Evolutionary conservation across 1,140 invertebrate genomes (phyloP).

Genomic region (Mercenaria mercenaria): DNA sequence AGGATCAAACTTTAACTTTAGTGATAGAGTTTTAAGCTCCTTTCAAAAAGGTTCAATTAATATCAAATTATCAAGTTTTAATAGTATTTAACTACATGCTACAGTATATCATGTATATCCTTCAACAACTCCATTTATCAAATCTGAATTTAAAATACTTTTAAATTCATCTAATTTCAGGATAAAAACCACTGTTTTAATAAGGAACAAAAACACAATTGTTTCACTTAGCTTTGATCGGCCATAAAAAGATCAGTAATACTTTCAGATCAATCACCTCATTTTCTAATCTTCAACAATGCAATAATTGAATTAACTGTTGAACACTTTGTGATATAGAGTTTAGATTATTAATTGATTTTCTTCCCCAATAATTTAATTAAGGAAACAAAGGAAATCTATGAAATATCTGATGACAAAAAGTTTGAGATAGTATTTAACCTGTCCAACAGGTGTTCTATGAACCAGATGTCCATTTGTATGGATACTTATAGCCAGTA

Average conservation of each 20-base stretch:
- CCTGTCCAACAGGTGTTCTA: background rate
- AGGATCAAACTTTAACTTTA: no score
- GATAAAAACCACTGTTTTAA: background rate
- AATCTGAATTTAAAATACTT: no score
- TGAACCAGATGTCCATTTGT: no score
- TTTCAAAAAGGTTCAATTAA: no score
- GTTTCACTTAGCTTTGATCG: conserved; percentile 4
- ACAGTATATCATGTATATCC: no score
- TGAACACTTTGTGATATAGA: background rate
- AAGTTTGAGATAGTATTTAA: no score
- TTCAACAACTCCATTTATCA: no score
- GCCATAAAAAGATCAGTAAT: background rate
- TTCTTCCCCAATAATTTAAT: background rate
- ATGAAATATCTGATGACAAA: background rate
- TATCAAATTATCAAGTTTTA: no score
- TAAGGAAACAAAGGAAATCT: background rate
- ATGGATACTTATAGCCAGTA: no score
- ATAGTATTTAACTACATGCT: no score
- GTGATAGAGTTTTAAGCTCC: no score
- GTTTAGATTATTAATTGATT: conserved; percentile 7
- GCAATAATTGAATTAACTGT: background rate
- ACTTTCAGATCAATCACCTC: background rate
- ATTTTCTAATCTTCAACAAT: background rate
- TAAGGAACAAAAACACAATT: background rate
- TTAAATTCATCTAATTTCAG: no score